phyloP scores from a whole-genome alignment of 2,888 invertebrate genomes.

The Dichetophora obliterata region DNA sequence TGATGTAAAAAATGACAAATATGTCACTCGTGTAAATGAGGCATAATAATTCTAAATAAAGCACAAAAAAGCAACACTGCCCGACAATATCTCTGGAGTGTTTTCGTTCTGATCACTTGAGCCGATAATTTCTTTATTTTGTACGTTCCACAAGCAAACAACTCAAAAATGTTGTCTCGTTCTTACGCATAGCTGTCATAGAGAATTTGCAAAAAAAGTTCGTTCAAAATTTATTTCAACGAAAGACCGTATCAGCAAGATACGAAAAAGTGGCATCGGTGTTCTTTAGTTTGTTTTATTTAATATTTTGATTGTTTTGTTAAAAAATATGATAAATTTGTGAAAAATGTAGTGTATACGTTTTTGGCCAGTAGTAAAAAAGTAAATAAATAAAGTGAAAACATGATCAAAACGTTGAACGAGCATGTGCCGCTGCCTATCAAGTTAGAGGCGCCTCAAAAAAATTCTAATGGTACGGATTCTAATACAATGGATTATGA shows the following conservation, averaged over 20 bases:
- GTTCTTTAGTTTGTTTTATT: constrained; percentile 46
- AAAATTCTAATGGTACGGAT: constrained; percentile 45
- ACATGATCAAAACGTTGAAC: constrained; percentile 58
- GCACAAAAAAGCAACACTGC: too few species aligned
- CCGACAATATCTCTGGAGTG: too few species aligned
- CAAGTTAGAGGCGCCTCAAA: constrained; percentile 49
- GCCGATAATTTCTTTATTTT: background rate
- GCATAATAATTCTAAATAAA: too few species aligned
- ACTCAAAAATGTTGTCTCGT: constrained; percentile 34
- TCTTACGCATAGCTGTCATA: constrained; percentile 36
- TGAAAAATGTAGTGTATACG: background rate
- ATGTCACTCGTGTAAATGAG: too few species aligned
- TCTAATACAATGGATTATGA: constrained; percentile 54
- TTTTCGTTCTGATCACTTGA: background rate
- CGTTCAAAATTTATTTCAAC: constrained; percentile 26
- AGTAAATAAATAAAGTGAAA: constrained; percentile 37
- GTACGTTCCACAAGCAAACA: constrained; percentile 18
- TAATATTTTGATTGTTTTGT: constrained; percentile 31
- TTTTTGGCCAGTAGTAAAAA: background rate
- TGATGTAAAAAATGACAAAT: too few species aligned
- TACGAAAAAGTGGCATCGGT: constrained; percentile 64
- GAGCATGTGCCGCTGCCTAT: constrained; percentile 57
- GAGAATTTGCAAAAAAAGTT: constrained; percentile 41
- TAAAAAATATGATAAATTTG: constrained; percentile 9
- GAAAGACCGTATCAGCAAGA: constrained; percentile 39